Conservation (phyloP, 2,113 vertebrate species). For the Amblyopsis rosae region DNA sequence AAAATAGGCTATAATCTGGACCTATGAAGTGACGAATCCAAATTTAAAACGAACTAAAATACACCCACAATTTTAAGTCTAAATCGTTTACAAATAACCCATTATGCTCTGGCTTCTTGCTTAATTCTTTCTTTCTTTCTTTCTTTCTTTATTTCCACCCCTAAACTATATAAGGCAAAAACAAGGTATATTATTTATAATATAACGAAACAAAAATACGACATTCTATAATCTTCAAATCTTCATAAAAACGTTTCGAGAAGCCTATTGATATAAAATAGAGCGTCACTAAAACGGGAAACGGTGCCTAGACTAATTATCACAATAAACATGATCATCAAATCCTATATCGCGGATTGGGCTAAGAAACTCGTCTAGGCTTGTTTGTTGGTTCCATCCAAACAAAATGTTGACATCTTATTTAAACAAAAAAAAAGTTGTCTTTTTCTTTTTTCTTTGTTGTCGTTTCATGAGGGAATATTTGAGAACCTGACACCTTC, state of each 20-base stretch:
- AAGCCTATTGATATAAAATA: no score
- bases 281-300: no score
- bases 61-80: slow-evolving; percentile 55
- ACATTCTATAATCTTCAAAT: slow-evolving; percentile 19
- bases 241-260: no score
- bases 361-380: background rate
- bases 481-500: slow-evolving; percentile 36
- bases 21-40: background rate
- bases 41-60: slow-evolving; percentile 25
- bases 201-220: background rate
- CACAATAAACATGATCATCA: slow-evolving; percentile 33
- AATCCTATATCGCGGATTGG: background rate
- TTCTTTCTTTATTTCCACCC: slow-evolving; percentile 10
- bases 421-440: slow-evolving; percentile 13
- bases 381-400: slow-evolving; percentile 23
- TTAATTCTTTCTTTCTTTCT: slow-evolving; percentile 25
- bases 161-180: slow-evolving; percentile 26
- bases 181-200: slow-evolving; percentile 22
- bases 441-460: slow-evolving; percentile 11
- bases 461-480: slow-evolving; percentile 7
- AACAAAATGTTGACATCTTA: slow-evolving; percentile 25
- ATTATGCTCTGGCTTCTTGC: slow-evolving; percentile 46
- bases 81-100: slow-evolving; percentile 57
- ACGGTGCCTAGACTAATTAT: slow-evolving; percentile 21
- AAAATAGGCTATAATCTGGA: background rate